Evolutionary conservation across 2,797 vertebrate genomes (phyloP).

Genomic region (Glossophaga mutica): DNA sequence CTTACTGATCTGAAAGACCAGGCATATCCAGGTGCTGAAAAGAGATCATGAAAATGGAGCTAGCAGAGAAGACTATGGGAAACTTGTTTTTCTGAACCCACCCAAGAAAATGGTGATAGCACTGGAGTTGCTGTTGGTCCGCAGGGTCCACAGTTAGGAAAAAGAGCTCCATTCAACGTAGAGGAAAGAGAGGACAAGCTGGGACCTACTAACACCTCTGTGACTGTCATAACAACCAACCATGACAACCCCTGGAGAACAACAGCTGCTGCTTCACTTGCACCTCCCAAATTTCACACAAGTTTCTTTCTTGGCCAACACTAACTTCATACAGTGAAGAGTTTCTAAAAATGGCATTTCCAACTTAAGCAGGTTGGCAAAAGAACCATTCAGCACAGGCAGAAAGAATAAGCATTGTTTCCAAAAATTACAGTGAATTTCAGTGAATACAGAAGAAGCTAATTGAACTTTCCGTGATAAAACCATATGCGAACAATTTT

Average conservation of each 20-base stretch:
- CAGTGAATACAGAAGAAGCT: neutral
- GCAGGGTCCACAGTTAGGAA: neutral
- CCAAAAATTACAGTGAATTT: neutral
- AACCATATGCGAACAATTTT: neutral
- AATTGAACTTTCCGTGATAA: neutral
- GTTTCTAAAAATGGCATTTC: neutral
- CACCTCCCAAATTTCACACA: neutral
- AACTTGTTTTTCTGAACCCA: neutral
- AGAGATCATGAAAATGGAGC: neutral
- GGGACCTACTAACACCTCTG: neutral
- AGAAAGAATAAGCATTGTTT: neutral
- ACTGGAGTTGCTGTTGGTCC: neutral
- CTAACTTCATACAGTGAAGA: neutral
- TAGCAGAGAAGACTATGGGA: neutral
- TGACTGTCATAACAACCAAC: neutral
- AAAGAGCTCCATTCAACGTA: neutral
- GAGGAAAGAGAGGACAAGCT: neutral
- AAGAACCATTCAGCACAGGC: neutral
- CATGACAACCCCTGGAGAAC: neutral
- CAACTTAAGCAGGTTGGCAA: neutral
- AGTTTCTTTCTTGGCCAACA: neutral
- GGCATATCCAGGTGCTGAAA: neutral
- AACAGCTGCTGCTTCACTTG: neutral
- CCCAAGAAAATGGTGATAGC: neutral
- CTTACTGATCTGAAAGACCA: neutral